These are phyloP conservation scores for Metopolophium dirhodum DNA, from an alignment of 1,140 invertebrate genomes.

Conservation along the genomic window DNA sequence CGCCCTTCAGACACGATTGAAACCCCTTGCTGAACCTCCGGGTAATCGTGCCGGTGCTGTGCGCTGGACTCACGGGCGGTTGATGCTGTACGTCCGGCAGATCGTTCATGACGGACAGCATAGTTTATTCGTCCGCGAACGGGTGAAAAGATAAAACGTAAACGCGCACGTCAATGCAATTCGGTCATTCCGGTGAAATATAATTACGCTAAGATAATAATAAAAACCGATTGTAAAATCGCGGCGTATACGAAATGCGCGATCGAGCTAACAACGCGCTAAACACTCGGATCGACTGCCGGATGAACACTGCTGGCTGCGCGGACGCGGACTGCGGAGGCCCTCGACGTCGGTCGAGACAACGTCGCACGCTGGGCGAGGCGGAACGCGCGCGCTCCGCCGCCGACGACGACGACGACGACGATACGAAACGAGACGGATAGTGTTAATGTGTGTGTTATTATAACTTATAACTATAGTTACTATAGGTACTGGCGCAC, in stretches of 20 bases:
- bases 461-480: background rate
- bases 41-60: slow-evolving; percentile 55
- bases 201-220: background rate
- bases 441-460: background rate
- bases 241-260: background rate
- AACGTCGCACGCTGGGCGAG: background rate
- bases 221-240: background rate
- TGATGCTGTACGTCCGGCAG: slow-evolving; percentile 45
- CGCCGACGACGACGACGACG: background rate
- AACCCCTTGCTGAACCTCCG: slow-evolving; percentile 61
- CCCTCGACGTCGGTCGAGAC: background rate
- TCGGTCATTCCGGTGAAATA: background rate
- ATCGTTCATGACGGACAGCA: slow-evolving; percentile 52
- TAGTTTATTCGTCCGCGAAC: background rate
- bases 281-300: background rate
- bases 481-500: background rate
- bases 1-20: slow-evolving; percentile 61
- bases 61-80: slow-evolving; percentile 42
- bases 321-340: background rate
- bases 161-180: background rate
- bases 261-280: background rate
- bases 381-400: background rate
- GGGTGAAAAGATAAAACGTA: background rate
- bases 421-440: background rate
- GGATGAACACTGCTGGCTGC: slow-evolving; percentile 1